phyloP scores from a whole-genome alignment of 2,797 vertebrate species.

The Sebastes steindachneri region DNA sequence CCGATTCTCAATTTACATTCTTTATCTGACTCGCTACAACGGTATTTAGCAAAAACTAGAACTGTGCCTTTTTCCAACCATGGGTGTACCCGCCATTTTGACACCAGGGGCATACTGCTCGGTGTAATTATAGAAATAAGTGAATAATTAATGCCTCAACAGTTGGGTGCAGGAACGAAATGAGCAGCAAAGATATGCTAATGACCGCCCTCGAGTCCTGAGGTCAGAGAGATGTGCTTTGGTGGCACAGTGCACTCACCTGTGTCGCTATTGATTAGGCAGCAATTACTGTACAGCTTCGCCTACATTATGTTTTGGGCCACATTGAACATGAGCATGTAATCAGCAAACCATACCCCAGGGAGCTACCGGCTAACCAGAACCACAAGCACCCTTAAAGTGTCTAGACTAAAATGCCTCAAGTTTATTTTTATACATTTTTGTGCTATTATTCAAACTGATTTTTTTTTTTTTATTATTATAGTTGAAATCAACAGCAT shows the following conservation, averaged over 20 bases:
- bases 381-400: not conserved
- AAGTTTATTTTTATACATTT: not conserved
- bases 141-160: conserved; percentile 67
- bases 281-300: conserved; percentile 34
- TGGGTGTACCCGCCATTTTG: not conserved
- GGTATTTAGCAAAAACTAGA: conserved; percentile 22
- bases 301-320: conserved; percentile 32
- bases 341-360: conserved; percentile 20
- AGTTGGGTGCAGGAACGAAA: conserved; percentile 40
- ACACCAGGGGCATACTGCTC: conserved; percentile 24
- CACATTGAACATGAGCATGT: conserved; percentile 25
- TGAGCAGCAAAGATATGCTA: conserved; percentile 48
- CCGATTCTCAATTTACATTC: not conserved
- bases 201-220: conserved; percentile 15
- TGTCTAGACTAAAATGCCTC: conserved; percentile 15
- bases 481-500: conserved; percentile 1
- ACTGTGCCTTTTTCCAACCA: not conserved
- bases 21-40: conserved; percentile 3
- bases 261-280: conserved; percentile 42
- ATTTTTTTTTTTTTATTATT: not conserved
- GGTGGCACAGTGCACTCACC: conserved; percentile 18
- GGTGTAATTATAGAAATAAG: conserved; percentile 54
- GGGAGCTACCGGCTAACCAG: not conserved
- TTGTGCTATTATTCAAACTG: not conserved
- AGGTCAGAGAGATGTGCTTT: conserved; percentile 34